These are phyloP conservation scores for Bembecia ichneumoniformis DNA, from an alignment of 2,888 invertebrate genomes.

Conservation along the genomic window DNA sequence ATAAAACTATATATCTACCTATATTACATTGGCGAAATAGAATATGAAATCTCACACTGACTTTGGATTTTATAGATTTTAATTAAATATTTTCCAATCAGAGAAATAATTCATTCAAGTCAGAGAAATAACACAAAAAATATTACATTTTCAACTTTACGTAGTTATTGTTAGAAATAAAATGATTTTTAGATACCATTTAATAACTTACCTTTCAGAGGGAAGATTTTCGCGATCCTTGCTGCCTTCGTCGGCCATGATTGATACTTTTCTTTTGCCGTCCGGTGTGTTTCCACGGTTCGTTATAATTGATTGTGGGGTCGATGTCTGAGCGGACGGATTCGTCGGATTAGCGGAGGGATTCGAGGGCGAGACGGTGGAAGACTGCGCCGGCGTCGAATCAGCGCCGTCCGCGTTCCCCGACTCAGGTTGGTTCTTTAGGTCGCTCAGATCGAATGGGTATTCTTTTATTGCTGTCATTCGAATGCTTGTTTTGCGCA, in stretches of 20 bases:
- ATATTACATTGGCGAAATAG: too few relatives aligned
- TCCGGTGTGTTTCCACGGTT: slow-evolving; percentile 25
- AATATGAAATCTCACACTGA: too few relatives aligned
- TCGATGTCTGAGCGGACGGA: slow-evolving; percentile 10
- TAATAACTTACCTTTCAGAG: slow-evolving; percentile 74
- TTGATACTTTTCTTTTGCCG: slow-evolving; percentile 75
- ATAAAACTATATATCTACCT: too few relatives aligned
- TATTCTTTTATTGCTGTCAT: slow-evolving; percentile 70
- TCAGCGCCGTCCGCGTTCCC: slow-evolving; percentile 18
- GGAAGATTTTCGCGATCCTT: slow-evolving; percentile 77
- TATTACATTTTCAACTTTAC: too few relatives aligned
- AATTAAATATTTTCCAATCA: too few relatives aligned
- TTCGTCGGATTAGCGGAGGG: slow-evolving; percentile 4
- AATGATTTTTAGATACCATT: too few relatives aligned
- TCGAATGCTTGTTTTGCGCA: slow-evolving; percentile 64
- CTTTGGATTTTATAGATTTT: too few relatives aligned
- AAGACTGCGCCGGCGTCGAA: slow-evolving; percentile 13
- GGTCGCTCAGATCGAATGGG: slow-evolving; percentile 64
- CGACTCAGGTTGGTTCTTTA: slow-evolving; percentile 31
- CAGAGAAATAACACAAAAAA: too few relatives aligned
- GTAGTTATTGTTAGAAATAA: not conserved
- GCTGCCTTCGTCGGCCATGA: slow-evolving; percentile 71
- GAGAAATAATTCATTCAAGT: too few relatives aligned
- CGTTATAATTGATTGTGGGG: slow-evolving; percentile 7
- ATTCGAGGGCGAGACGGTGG: not conserved